Evolutionary conservation across 2,113 vertebrate genomes (phyloP).

Genomic region (Carlito syrichta): DNA sequence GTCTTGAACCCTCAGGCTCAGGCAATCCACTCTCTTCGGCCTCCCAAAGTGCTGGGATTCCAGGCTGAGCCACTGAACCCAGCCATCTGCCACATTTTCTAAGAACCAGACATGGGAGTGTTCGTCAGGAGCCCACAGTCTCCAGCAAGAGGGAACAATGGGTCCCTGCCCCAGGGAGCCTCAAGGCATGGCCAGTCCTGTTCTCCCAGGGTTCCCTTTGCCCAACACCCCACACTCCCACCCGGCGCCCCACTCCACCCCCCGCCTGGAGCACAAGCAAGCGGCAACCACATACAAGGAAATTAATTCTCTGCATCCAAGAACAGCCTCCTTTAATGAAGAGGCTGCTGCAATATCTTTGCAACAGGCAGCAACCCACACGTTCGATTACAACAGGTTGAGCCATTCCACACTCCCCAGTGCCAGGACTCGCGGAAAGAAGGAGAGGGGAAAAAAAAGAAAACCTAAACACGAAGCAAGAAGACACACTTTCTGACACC

Average conservation of each 20-base stretch:
- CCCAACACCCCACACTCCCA: not conserved
- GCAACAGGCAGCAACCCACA: constrained; percentile 83
- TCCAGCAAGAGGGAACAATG: not conserved
- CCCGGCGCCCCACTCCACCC: not conserved
- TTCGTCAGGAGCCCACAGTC: not conserved
- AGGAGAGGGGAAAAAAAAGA: not conserved
- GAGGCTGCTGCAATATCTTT: constrained; percentile 86
- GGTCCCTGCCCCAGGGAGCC: not conserved
- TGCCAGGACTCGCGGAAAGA: constrained; percentile 76
- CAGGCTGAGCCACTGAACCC: too few species aligned
- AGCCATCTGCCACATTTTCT: not conserved
- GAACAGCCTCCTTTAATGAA: constrained; percentile 75
- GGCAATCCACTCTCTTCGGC: too few species aligned
- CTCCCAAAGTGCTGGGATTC: too few species aligned
- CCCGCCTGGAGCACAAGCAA: not conserved
- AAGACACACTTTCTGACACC: constrained; percentile 54
- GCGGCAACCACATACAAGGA: constrained; percentile 44
- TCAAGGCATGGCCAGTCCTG: not conserved
- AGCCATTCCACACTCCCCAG: constrained; percentile 81
- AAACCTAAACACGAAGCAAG: constrained; percentile 44
- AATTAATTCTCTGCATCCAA: constrained; percentile 63
- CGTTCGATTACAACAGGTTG: constrained; percentile 85
- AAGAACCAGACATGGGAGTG: not conserved
- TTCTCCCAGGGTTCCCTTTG: not conserved
- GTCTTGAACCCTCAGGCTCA: too few species aligned